Base-by-base conservation (phyloP, 1,140 invertebrate genomes). In the Episyrphus balteatus region DNA sequence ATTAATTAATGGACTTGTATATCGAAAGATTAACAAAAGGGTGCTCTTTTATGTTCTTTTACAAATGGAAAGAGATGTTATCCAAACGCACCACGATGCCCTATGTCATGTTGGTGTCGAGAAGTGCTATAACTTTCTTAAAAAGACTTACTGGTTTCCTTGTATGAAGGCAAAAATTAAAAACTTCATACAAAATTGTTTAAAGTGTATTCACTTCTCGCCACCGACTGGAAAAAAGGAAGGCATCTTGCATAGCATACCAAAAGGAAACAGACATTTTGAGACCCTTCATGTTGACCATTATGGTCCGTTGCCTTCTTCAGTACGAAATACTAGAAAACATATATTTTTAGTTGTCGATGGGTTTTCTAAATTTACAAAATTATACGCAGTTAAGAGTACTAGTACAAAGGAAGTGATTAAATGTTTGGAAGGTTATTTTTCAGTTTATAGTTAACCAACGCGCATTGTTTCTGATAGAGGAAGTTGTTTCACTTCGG, bases 261-360 rank as follows among this genome's bases (percentile, higher is more conserved):
- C 55, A 36, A 65, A 65, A 45, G 55, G 48, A 8, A 42, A 53
- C 15, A 12, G 37, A 32, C 62, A 53, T 1, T 60, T 65, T 46
- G n/a, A 47, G 8, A 59, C 52, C 0, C 11, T 57, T 6, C 59
- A 60, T 45, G 49, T 62, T 12, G 59, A 63, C 37, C 59, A 63
- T 53, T 55, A 50, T 37, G 59, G 57, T 5, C 57, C 59, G 13
- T 15, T 40, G 39, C 52, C 39, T 48, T 50, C 69, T 39, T 26
- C 49, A 10, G 65, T 66, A n/a, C 50, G 13, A 1, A 41, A 51
- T 11, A 68, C n/a, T n/a, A n/a, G 73, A 61, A 58, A 57, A 42
- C 70, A 74, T 49, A 62, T 62, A 2, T 69, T 74, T 47, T 65
- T 66, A 0, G 41, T 73, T 1, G 71, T 67, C 44, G 49, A 66